Conservation (phyloP, 2,888 invertebrate genomes). For the Physocephala rufipes region DNA sequence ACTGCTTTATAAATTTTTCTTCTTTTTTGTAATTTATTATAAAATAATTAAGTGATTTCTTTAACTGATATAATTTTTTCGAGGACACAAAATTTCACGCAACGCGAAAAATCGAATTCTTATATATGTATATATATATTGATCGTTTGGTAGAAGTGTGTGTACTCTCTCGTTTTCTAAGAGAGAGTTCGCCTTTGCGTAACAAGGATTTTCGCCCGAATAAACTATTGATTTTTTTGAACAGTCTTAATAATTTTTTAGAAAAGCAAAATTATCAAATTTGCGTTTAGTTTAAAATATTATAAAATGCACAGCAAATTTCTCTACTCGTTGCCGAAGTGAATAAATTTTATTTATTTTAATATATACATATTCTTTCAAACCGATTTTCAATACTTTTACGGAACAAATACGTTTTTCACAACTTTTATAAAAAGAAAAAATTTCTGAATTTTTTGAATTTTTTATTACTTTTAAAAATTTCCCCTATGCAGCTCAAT, state of each 20-base stretch:
- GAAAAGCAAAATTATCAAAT: constrained; percentile 28
- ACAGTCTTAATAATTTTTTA: background rate
- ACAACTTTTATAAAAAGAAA: background rate
- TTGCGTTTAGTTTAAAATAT: too few species aligned
- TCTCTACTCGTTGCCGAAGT: too few species aligned
- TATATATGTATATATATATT: constrained; percentile 47
- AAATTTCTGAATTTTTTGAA: constrained; percentile 21
- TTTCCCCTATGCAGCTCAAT: constrained; percentile 11
- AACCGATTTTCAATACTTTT: too few species aligned
- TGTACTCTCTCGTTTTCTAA: constrained; percentile 36
- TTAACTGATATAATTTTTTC: constrained; percentile 6
- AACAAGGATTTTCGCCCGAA: constrained; percentile 49
- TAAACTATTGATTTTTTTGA: constrained; percentile 13
- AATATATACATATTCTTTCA: too few species aligned
- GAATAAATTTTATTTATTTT: too few species aligned
- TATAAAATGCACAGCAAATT: too few species aligned
- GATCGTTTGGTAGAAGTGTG: background rate
- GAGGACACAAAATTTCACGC: constrained; percentile 11
- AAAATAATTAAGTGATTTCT: constrained; percentile 14
- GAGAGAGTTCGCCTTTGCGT: constrained; percentile 41
- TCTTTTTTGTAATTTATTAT: background rate
- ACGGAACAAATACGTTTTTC: too few species aligned
- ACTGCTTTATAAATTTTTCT: background rate
- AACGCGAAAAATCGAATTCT: constrained; percentile 50
- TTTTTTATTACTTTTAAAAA: constrained; percentile 9